Evolutionary conservation across 2,888 invertebrate species (phyloP).

Genomic region (Apodemia duryi): DNA sequence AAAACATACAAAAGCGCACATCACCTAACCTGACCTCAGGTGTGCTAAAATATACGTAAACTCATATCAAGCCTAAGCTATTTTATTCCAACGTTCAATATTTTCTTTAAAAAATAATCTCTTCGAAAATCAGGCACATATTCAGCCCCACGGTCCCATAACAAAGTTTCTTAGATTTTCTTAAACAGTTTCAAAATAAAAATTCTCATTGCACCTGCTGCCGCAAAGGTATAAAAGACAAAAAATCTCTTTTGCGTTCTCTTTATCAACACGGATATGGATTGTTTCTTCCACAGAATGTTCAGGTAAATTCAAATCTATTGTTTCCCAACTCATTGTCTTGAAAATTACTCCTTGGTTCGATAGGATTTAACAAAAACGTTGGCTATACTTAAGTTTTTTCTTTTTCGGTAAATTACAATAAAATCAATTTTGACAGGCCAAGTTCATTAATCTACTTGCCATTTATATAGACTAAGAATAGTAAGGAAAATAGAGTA

Average conservation of each 20-base stretch:
- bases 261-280: background rate
- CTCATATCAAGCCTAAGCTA: too few relatives aligned
- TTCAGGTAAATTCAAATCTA: conserved; percentile 5
- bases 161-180: too few relatives aligned
- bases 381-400: background rate
- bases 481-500: too few relatives aligned
- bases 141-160: too few relatives aligned
- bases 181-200: conserved; percentile 19
- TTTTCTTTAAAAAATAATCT: too few relatives aligned
- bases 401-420: conserved; percentile 1
- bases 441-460: background rate
- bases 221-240: background rate
- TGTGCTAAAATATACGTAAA: too few relatives aligned
- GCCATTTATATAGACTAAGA: too few relatives aligned
- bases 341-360: conserved; percentile 6
- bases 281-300: background rate
- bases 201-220: background rate
- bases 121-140: too few relatives aligned
- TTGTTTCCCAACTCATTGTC: conserved; percentile 1
- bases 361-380: background rate
- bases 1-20: too few relatives aligned
- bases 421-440: background rate
- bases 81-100: too few relatives aligned
- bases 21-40: too few relatives aligned
- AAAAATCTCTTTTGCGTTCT: background rate